Base-by-base conservation (phyloP, 2,888 invertebrate genomes). In the Pollenia labialis region DNA sequence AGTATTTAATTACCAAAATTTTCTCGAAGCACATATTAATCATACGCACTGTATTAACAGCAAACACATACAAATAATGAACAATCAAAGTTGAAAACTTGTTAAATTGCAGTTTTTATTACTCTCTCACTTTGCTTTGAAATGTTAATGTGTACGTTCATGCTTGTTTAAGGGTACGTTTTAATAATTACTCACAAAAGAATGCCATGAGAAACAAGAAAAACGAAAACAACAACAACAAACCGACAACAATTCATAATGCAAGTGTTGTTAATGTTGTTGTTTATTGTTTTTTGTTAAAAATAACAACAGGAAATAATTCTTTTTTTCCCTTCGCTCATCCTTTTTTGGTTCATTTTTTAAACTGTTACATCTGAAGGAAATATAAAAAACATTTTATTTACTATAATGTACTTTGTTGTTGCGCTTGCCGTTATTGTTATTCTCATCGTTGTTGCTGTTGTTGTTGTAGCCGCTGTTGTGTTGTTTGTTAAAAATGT, bases 281-380 rank as follows among this genome's bases (percentile, higher is more conserved):
- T 58, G 48, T 72, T 77, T 32, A 42, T 52, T 75, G 75, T 62
- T 62, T 74, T 54, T 74, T 74, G 71, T 66, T 76, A 14, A 48
- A 75, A 69, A 76, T 58, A 71, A 72, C 76, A 77, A 72, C 86
- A 80, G 79, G 85, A 85, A 68, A 74, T 62, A 74, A 71, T 74
- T 56, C 48, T 23, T 46, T 52, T 71, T 81, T 81, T 76, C 23
- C 44, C n/a, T 71, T 52, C 32, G 56, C 56, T 72, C 40, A 62
- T 54, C 52, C 44, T 80, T 62, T 52, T 71, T 56, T 32, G 32
- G 32, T 64, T 56, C 72, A 54, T 64, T 48, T 74, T 81, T 72
- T 48, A 71, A 83, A 82, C 79, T 83, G 85, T 82, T 82, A 79
- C 85, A 85, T 60, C 75, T 72, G 46, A 81, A 77, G 77, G 81